These are phyloP conservation scores for Ophion costatus DNA, from an alignment of 2,888 invertebrate genomes.

Conservation along the genomic window DNA sequence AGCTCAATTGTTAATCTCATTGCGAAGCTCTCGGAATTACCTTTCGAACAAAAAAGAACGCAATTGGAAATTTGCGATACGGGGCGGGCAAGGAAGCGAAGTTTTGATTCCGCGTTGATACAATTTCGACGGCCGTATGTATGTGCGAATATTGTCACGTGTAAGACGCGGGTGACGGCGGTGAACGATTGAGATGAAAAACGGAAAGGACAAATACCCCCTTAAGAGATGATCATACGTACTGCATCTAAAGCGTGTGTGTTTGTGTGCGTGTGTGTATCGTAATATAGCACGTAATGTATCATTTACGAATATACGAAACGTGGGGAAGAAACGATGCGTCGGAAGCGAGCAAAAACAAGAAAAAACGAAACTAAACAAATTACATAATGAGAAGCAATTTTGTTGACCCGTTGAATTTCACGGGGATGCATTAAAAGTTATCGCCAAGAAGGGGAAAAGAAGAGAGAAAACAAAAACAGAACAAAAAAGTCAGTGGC, in stretches of 20 bases:
- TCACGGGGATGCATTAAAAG: conserved; percentile 40
- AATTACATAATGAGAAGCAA: conserved; percentile 58
- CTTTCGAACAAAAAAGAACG: conserved; percentile 4
- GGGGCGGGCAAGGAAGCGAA: not conserved
- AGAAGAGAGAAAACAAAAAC: not conserved
- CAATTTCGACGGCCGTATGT: conserved; percentile 29
- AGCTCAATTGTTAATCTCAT: not conserved
- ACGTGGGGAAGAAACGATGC: conserved; percentile 36
- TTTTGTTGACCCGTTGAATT: conserved; percentile 53
- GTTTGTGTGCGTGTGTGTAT: conserved; percentile 14
- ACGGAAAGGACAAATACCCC: conserved; percentile 11
- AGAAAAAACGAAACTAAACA: conserved; percentile 30
- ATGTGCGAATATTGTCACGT: conserved; percentile 15
- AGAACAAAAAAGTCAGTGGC: conserved; percentile 22
- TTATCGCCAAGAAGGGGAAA: conserved; percentile 48
- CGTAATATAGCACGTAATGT: conserved; percentile 32
- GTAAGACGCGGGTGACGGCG: not conserved
- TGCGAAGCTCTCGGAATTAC: not conserved
- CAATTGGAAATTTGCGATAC: not conserved
- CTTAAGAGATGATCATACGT: conserved; percentile 64
- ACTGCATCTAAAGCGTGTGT: conserved; percentile 52
- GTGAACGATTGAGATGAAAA: not conserved
- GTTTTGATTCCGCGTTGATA: conserved; percentile 20
- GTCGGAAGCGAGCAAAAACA: conserved; percentile 26
- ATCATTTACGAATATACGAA: conserved; percentile 31